Evolutionary conservation across 2,113 vertebrate genomes (phyloP).

Genomic region (Trematomus loennbergii): DNA sequence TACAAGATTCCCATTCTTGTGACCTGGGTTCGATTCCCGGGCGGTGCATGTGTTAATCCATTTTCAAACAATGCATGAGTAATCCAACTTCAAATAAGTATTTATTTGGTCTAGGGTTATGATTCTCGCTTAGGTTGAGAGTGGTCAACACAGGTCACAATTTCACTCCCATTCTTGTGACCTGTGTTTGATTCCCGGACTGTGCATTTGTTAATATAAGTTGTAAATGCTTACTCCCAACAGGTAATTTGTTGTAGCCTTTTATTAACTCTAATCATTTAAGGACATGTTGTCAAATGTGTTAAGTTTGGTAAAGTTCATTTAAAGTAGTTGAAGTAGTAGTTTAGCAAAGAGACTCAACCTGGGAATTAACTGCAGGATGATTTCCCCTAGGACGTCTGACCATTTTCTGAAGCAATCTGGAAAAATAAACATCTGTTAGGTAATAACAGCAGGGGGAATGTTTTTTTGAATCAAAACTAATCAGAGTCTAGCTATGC

Average conservation of each 20-base stretch:
- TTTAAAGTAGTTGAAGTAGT: not conserved
- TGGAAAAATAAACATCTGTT: not conserved
- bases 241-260: not conserved
- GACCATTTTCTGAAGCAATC: not conserved
- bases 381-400: conserved; percentile 4
- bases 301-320: not conserved
- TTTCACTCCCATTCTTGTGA: no score
- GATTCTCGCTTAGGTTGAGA: no score
- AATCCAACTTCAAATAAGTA: no score
- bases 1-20: no score
- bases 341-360: not conserved
- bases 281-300: not conserved
- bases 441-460: not conserved
- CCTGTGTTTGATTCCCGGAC: no score
- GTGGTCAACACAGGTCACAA: no score
- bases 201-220: no score
- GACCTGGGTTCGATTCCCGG: no score
- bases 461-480: conserved; percentile 1
- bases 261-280: not conserved
- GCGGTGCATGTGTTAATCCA: no score
- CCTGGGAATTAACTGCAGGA: conserved; percentile 4
- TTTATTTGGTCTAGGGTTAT: no score
- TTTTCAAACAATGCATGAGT: no score
- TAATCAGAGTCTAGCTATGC: not conserved
- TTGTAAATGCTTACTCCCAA: no score